phyloP scores from a whole-genome alignment of 1,140 invertebrate species.

The Caenorhabditis tropicalis region DNA sequence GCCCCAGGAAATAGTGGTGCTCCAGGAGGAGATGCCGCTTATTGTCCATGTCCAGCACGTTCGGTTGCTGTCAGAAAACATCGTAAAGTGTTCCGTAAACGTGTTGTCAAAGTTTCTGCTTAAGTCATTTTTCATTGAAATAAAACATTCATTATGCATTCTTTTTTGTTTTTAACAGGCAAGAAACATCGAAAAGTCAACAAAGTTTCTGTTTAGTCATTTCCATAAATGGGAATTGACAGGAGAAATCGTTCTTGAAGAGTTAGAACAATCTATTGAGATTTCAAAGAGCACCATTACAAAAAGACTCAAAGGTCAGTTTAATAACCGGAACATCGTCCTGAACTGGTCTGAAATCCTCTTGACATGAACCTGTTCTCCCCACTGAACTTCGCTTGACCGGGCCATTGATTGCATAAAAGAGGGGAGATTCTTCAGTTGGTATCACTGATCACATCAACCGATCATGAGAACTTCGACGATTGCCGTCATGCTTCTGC shows the following conservation, averaged over 20 bases:
- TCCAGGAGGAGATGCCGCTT: constrained; percentile 18
- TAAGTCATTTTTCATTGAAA: neutral
- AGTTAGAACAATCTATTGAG: too few relatives aligned
- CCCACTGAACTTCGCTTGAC: neutral
- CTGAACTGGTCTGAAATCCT: neutral
- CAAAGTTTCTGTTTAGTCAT: too few relatives aligned
- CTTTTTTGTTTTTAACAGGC: too few relatives aligned
- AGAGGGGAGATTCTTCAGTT: neutral
- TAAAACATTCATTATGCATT: neutral
- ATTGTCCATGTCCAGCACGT: constrained; percentile 44
- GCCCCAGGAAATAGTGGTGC: neutral
- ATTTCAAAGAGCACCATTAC: too few relatives aligned
- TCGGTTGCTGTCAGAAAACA: neutral
- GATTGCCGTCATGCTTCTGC: neutral
- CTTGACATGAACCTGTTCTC: neutral
- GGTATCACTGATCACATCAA: neutral
- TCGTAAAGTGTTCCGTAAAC: neutral
- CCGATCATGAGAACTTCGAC: constrained; percentile 1
- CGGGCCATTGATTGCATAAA: neutral
- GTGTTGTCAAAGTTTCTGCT: neutral
- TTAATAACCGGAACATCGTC: neutral
- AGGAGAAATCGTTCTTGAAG: too few relatives aligned
- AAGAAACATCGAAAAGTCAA: too few relatives aligned
- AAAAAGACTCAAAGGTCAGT: too few relatives aligned
- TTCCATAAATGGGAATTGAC: too few relatives aligned